Percentiles rank a stretch among this genome's conserved stretches.
Conservation (phyloP, 2,113 vertebrate genomes). For the Gymnobelideus leadbeateri region DNA sequence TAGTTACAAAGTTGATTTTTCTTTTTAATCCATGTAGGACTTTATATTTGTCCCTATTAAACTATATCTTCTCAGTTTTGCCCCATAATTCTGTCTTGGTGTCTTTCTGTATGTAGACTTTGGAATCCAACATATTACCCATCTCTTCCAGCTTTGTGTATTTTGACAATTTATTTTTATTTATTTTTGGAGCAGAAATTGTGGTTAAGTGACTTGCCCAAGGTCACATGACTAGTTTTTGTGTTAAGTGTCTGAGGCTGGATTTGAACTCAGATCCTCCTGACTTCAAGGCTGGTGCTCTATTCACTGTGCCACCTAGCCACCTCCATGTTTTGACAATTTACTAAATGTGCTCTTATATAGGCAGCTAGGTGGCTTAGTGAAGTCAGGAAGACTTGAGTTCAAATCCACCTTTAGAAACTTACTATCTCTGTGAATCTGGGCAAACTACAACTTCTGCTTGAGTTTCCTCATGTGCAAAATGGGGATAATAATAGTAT, state of each 20-base stretch:
- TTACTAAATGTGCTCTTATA: neutral
- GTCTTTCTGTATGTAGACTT: neutral
- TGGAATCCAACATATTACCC: neutral
- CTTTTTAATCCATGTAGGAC: neutral
- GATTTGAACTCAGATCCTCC: too few relatives aligned
- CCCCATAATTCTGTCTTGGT: neutral
- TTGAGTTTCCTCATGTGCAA: neutral
- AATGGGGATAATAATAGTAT: neutral
- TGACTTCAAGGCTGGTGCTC: too few relatives aligned
- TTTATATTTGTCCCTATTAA: neutral
- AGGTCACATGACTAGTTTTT: too few relatives aligned
- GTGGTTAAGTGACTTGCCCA: too few relatives aligned
- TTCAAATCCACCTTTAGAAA: neutral
- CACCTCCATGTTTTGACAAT: too few relatives aligned
- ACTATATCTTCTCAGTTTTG: neutral
- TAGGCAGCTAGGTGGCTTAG: neutral
- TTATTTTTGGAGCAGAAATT: too few relatives aligned
- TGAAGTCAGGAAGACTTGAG: neutral
- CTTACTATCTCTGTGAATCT: neutral
- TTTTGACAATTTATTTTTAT: too few relatives aligned
- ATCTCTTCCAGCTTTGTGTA: too few relatives aligned
- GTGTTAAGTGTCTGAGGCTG: too few relatives aligned
- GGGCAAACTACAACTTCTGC: neutral
- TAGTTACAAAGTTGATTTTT: neutral
- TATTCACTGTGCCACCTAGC: too few relatives aligned